Base-by-base conservation (phyloP, 1,140 invertebrate genomes). In the Psilanteris sp. region DNA sequence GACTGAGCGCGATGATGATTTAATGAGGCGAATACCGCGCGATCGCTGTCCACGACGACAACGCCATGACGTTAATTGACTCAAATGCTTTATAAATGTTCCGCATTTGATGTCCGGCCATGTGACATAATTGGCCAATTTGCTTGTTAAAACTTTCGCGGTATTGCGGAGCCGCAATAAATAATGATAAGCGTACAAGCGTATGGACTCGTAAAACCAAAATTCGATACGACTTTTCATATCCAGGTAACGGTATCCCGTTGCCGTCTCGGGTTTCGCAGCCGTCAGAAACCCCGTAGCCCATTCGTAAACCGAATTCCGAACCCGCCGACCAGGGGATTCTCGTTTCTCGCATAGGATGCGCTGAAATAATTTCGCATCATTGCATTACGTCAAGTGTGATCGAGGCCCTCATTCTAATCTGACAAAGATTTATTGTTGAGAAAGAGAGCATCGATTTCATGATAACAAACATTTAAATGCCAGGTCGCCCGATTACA, bases 291-390 rank as follows among this genome's bases (percentile, higher is more conserved):
- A 76, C 43, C 73, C 66, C 43, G 32, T 44, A 61, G 39, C 52
- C 61, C 54, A 62, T 77, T 72, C 62, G 74, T 77, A 68, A 72
- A 68, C 74, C 62, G 62, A 77, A 72, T 72, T 77, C 67, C 54
- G 48, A 37, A 22, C 46, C 10, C 31, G 11, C 67, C 74, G 67
- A 46, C 67, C 62, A 62, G 55, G 41, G 46, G 54, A 72, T 77
- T 41, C 52, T 57, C 39, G 32, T 71, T 77, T 52, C 66, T 50
- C n/a, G 20, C n/a, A n/a, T 54, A 34, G 48, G 50, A 64, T 41
- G 57, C 70, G 70, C 66, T 62, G 18, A 52, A 71, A 24, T 62
- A 29, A 39, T 11, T 37, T 71, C 15, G 31, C 48, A 34, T 62
- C 43, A 55, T 70, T 64, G 44, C 66, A 70, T 70, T 70, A 76